Base-by-base conservation (phyloP, 2,113 vertebrate species). In the Machaerirhynchus nigripectus region DNA sequence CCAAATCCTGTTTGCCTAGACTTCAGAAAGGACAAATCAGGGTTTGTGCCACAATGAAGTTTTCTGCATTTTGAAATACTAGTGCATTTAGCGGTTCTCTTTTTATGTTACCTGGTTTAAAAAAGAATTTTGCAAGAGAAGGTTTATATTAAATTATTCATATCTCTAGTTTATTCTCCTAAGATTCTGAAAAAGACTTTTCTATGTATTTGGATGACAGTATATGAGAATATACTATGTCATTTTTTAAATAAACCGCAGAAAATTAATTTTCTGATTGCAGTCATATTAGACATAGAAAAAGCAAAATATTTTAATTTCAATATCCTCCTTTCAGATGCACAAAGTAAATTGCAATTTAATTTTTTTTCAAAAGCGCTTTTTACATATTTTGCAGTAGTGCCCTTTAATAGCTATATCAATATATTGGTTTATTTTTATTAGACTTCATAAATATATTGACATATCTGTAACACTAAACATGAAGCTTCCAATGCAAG, bases 81-180 rank as follows among this genome's bases (percentile, higher is more conserved):
- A 96, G 50, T 67, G 53, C 81, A 63, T 91, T 97, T 96, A 88
- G 73, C 1, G 33, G 89, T 96, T 96, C 44, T 90, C 50, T 87
- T 87, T 82, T 52, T 91, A 40, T 87, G 55, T 77, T 89, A 50
- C 47, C 88, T 87, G 57, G 33, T 84, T 81, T 95, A 80, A 87
- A 95, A 95, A 93, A 91, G 87, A 96, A 97, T 97, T 97, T 94
- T 95, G 84, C 86, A 96, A 97, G 92, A 93, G 81, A 94, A 95
- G 27, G 73, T 87, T 97, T 83, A 57, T 94, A 82, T 88, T 89
- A 95, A 74, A 87, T 73, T 76, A 69, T 49, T 84, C 50, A 8
- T 96, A 68, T 44, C 49, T 85, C 52, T 89, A 95, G 83, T 40
- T 97, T 92, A 86, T 87, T 90, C 18, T 88, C 8, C 28, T 90